Conservation (phyloP, 2,797 vertebrate species). For the Emys orbicularis region DNA sequence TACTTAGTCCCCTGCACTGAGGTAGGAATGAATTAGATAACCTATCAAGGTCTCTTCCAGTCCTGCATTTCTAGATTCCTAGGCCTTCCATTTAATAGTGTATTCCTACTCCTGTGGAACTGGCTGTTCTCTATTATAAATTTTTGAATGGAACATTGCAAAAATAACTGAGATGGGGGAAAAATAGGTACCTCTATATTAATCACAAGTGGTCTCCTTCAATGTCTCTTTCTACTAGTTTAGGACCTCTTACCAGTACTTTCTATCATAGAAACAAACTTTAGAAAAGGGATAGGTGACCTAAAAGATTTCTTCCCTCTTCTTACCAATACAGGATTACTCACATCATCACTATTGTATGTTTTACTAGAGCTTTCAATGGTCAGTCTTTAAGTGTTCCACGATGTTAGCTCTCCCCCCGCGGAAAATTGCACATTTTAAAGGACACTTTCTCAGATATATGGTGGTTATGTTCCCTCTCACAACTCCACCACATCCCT, state of each 20-base stretch:
- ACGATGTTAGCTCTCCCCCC: neutral
- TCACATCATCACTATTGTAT: neutral
- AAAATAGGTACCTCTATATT: neutral
- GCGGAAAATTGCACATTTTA: neutral
- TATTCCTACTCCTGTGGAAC: rapidly evolving
- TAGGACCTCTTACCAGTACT: neutral
- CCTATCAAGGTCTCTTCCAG: too few relatives aligned
- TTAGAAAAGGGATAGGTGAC: neutral
- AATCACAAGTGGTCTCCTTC: neutral
- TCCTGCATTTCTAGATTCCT: neutral
- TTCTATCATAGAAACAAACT: neutral
- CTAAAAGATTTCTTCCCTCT: neutral
- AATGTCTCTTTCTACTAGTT: neutral
- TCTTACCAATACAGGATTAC: neutral
- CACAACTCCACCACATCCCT: neutral
- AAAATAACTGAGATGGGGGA: neutral
- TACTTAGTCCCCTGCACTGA: too few relatives aligned
- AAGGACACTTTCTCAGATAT: too few relatives aligned
- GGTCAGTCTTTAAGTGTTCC: neutral
- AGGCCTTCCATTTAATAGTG: neutral
- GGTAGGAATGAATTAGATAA: too few relatives aligned
- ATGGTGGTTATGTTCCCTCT: rapidly evolving
- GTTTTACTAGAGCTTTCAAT: neutral
- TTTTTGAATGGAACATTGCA: too few relatives aligned
- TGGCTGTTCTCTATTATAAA: neutral